Percentiles rank a stretch among this genome's conserved stretches.
Conservation (phyloP, 1,140 invertebrate genomes). For the Scaptomyza pallida region DNA sequence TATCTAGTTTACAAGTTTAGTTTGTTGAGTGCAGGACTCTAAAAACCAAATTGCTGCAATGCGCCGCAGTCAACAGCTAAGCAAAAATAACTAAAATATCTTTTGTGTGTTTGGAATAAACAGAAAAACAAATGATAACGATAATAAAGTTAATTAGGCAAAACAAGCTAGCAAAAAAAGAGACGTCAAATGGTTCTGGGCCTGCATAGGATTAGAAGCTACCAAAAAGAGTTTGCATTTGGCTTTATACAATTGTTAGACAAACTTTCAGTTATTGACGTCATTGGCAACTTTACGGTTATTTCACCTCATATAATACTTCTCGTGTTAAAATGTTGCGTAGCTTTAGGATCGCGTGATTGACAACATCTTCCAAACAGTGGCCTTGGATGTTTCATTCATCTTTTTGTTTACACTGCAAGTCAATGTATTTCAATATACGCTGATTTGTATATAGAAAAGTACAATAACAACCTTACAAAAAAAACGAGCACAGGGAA, state of each 20-base stretch:
- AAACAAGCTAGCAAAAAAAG: no score
- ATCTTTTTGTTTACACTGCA: constrained; percentile 6
- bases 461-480: background rate
- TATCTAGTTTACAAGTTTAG: constrained; percentile 9
- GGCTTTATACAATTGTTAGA: background rate
- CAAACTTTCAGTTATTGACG: constrained; percentile 38
- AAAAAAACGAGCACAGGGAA: background rate
- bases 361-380: constrained; percentile 17
- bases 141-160: constrained; percentile 35
- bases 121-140: constrained; percentile 33
- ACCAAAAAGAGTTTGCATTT: constrained; percentile 1
- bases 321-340: constrained; percentile 11
- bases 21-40: constrained; percentile 1
- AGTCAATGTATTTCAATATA: constrained; percentile 8
- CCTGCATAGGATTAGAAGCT: constrained; percentile 17
- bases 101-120: constrained; percentile 21
- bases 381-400: constrained; percentile 4
- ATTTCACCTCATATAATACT: background rate
- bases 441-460: constrained; percentile 5
- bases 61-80: constrained; percentile 24
- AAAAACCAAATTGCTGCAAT: constrained; percentile 7
- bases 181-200: constrained; percentile 28
- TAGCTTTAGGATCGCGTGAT: constrained; percentile 15
- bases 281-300: constrained; percentile 17
- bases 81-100: constrained; percentile 9